Conservation (phyloP, 1,140 invertebrate species). For the Nymphalis io region DNA sequence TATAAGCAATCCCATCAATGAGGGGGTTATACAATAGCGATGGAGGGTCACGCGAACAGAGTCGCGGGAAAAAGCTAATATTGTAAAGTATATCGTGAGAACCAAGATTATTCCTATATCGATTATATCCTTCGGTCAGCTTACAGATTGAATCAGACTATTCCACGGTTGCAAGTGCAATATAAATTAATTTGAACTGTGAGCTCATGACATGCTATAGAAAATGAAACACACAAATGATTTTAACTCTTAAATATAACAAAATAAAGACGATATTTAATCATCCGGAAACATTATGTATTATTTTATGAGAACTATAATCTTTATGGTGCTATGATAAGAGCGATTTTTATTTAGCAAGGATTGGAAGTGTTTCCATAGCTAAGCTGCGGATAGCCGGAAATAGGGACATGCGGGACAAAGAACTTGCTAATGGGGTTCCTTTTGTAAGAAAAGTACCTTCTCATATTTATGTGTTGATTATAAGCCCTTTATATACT, state of each 20-base stretch:
- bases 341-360: conserved; percentile 1
- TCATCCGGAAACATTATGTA: not conserved
- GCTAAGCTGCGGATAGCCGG: conserved; percentile 21
- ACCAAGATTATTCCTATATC: no score
- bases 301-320: not conserved
- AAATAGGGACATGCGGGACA: conserved; percentile 20
- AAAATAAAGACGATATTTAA: not conserved
- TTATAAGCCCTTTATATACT: not conserved
- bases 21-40: no score
- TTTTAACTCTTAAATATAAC: not conserved
- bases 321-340: not conserved
- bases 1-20: no score
- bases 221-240: not conserved
- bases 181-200: no score
- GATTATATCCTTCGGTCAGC: no score
- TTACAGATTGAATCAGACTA: no score
- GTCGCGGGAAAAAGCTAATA: no score
- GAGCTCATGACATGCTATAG: not conserved
- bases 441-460: conserved; percentile 27
- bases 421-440: conserved; percentile 27
- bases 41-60: no score
- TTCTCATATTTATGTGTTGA: not conserved
- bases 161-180: no score
- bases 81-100: no score
- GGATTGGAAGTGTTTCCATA: conserved; percentile 4